phyloP scores from a whole-genome alignment of 2,797 vertebrate species.

The Scolopax rusticola region DNA sequence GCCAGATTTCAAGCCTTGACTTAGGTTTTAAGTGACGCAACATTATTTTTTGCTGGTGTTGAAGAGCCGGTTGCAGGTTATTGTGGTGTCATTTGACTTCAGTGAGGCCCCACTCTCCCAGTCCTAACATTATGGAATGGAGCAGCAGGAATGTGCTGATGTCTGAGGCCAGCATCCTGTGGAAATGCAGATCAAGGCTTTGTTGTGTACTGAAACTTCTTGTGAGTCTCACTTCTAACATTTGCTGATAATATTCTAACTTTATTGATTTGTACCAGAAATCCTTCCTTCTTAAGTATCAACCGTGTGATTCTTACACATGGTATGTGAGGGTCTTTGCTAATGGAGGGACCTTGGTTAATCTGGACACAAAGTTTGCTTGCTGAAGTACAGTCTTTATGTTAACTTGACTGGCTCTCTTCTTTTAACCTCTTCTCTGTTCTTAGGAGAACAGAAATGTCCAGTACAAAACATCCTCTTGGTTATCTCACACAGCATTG shows the following conservation, averaged over 20 bases:
- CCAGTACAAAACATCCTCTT: not conserved
- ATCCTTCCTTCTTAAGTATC: not conserved
- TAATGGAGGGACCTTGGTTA: not conserved
- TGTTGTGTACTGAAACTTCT: not conserved
- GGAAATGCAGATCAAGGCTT: not conserved
- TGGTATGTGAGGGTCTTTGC: not conserved
- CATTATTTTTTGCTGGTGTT: not conserved
- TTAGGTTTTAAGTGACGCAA: not conserved
- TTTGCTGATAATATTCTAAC: not conserved
- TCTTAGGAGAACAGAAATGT: not conserved
- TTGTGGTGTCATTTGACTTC: not conserved
- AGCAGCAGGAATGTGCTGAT: not conserved
- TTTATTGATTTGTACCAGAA: not conserved
- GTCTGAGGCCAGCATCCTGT: not conserved
- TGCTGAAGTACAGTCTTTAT: not conserved
- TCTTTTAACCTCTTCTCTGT: not conserved
- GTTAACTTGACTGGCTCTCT: not conserved
- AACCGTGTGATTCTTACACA: not conserved
- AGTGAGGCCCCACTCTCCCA: not conserved
- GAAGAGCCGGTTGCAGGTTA: not conserved
- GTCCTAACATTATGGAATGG: not conserved
- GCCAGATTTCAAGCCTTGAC: not conserved
- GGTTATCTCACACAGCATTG: not conserved
- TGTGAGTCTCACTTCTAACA: not conserved
- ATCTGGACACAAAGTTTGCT: not conserved